Base-by-base conservation (phyloP, 2,113 vertebrate species). In the Dendropsophus ebraccatus region DNA sequence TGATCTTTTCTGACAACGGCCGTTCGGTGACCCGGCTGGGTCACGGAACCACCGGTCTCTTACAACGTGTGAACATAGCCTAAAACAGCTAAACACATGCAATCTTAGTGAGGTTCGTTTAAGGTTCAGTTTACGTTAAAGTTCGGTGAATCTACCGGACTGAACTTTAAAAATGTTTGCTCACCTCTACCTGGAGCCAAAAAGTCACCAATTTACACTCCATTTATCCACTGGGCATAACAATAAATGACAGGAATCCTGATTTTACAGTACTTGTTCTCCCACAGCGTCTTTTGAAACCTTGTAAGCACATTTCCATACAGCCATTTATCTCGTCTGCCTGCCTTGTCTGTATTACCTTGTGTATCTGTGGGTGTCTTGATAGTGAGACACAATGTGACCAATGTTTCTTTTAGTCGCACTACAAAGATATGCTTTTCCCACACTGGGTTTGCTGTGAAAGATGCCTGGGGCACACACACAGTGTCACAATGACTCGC, bases 331-430 rank as follows among this genome's bases (percentile, higher is more conserved):
- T 62, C 77, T 80, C 23, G 3, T 80, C 32, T 62, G 56, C 77
- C 77, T 80, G 56, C 21, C 19, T 45, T 62, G 56, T 80, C 77
- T 80, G 45, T 60, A 62, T 62, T 28, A 56, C 54, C 58, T 80
- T 62, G 77, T 62, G 23, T 45, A 60, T 62, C 77, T 62, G 77
- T 80, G 56, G 77, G 77, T 25, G 77, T 60, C 56, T 79, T 62
- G 28, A 80, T 62, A 80, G 77, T 80, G 45, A 35, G 77, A 60
- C 75, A 80, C 77, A 80, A 80, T 62, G 54, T 41, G 54, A 47
- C 77, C 77, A 80, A 80, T 79, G 77, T 79, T 79, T 50, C 77
- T 60, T 56, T 76, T 76, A 41, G 77, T 80, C 69, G 80, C 60
- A 69, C 21, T 49, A 83, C 67, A 83, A 72, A 50, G 81, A 54